These are phyloP conservation scores for Clavelina lepadiformis DNA, from an alignment of 23 tunicate genomes.

Conservation along the genomic window DNA sequence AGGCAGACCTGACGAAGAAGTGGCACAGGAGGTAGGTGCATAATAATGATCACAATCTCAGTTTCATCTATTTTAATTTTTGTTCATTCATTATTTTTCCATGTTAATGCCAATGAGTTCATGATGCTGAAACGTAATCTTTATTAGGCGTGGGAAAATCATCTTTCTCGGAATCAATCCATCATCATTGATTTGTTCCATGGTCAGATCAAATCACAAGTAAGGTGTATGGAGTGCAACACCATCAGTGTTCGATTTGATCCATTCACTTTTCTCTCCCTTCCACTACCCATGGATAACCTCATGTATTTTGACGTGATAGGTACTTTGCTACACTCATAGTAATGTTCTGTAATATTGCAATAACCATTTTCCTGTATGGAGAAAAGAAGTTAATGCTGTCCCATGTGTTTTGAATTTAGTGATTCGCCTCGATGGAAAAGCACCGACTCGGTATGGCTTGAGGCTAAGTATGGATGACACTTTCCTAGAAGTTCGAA, in stretches of 20 bases:
- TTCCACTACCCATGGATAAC: slow-evolving; percentile 97
- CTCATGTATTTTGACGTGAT: slow-evolving; percentile 81
- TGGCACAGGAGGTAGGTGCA: slow-evolving; percentile 85
- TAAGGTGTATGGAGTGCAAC: slow-evolving; percentile 77
- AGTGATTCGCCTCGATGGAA: slow-evolving; percentile 63
- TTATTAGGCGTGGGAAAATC: slow-evolving; percentile 96
- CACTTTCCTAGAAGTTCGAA: slow-evolving; percentile 52
- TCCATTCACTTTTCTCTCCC: slow-evolving; percentile 92
- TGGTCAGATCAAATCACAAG: slow-evolving; percentile 84
- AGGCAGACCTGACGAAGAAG: slow-evolving; percentile 96
- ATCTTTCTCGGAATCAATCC: slow-evolving; percentile 85
- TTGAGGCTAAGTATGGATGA: slow-evolving; percentile 70
- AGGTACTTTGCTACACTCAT: slow-evolving; percentile 28
- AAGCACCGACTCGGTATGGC: slow-evolving; percentile 65
- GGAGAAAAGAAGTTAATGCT: not conserved
- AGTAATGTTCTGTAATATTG: not conserved
- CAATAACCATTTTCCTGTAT: not conserved
- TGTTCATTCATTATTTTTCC: not conserved
- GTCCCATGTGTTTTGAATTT: not conserved
- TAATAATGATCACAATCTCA: no score
- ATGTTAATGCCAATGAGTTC: not conserved
- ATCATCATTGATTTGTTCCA: slow-evolving; percentile 94
- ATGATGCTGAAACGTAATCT: not conserved
- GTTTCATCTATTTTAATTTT: not conserved
- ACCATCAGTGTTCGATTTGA: slow-evolving; percentile 75